Conservation (phyloP, 1,140 invertebrate species). For the Brachionus koreanus region DNA sequence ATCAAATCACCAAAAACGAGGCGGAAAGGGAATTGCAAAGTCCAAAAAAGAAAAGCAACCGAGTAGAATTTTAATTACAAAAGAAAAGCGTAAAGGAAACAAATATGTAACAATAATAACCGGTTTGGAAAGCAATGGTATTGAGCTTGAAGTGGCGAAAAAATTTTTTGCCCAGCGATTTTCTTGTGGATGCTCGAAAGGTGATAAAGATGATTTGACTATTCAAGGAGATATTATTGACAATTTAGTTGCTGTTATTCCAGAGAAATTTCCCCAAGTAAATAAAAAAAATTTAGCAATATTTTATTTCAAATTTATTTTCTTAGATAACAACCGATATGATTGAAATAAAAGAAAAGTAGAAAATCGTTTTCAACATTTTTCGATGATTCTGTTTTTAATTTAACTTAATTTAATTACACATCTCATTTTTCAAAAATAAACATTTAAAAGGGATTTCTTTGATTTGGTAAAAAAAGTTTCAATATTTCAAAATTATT, state of each 20-base stretch:
- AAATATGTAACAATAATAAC: slow-evolving; percentile 83
- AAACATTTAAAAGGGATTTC: background rate
- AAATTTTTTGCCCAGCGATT: slow-evolving; percentile 97
- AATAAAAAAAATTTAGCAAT: background rate
- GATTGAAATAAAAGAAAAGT: slow-evolving; percentile 35
- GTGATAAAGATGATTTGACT: slow-evolving; percentile 96
- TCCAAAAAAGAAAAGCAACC: slow-evolving; percentile 77
- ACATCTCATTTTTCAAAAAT: background rate
- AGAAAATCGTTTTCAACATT: background rate
- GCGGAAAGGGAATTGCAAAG: slow-evolving; percentile 81
- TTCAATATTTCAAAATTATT: too few relatives aligned
- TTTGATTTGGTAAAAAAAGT: too few relatives aligned
- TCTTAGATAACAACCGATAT: background rate
- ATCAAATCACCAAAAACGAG: slow-evolving; percentile 71
- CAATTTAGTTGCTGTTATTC: slow-evolving; percentile 91
- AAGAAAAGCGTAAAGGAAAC: slow-evolving; percentile 92
- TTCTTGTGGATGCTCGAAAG: slow-evolving; percentile 96
- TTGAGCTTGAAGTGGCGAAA: slow-evolving; percentile 93
- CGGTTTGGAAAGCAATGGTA: slow-evolving; percentile 78
- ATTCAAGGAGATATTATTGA: slow-evolving; percentile 90
- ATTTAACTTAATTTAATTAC: background rate
- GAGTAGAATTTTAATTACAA: slow-evolving; percentile 73
- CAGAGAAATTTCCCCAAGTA: slow-evolving; percentile 72
- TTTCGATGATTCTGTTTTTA: background rate
- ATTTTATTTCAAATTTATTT: background rate